A percentile compares a stretch with the other conserved stretches of the same genome.
phyloP scores from a whole-genome alignment of 2,797 vertebrate genomes.

The Xerus rutilus region DNA sequence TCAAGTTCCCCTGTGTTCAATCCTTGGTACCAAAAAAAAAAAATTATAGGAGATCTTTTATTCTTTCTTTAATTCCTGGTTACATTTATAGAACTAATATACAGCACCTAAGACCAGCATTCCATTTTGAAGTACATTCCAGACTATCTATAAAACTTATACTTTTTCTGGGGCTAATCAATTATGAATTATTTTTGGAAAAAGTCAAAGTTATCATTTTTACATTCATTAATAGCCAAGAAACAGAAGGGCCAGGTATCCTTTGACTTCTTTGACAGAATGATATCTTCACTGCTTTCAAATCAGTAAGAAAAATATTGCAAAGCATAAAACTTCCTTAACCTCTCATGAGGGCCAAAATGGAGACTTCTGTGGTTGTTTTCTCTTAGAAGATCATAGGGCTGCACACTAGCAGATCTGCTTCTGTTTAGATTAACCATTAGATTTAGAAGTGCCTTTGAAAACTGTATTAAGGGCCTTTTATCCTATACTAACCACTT shows the following conservation, averaged over 20 bases:
- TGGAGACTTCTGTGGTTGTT: background rate
- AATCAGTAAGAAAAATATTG: conserved; percentile 48
- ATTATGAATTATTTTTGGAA: conserved; percentile 27
- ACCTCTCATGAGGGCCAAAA: background rate
- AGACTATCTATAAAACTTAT: background rate
- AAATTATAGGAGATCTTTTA: background rate
- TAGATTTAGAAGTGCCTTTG: background rate
- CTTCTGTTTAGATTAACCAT: background rate
- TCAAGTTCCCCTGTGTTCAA: no score
- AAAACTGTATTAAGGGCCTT: background rate
- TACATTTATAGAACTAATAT: background rate
- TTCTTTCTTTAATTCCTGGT: background rate
- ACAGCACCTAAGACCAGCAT: background rate
- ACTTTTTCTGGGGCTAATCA: background rate
- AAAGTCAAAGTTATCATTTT: conserved; percentile 31
- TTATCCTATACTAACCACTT: background rate
- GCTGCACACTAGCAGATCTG: background rate
- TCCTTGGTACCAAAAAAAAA: no score
- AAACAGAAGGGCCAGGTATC: background rate
- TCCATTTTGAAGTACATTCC: background rate
- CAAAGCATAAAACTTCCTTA: conserved; percentile 7
- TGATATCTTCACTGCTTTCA: background rate
- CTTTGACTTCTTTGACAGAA: conserved; percentile 10
- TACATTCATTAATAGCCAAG: background rate
- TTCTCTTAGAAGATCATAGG: background rate